phyloP scores from a whole-genome alignment of 2,797 vertebrate genomes.

The Artibeus lituratus region DNA sequence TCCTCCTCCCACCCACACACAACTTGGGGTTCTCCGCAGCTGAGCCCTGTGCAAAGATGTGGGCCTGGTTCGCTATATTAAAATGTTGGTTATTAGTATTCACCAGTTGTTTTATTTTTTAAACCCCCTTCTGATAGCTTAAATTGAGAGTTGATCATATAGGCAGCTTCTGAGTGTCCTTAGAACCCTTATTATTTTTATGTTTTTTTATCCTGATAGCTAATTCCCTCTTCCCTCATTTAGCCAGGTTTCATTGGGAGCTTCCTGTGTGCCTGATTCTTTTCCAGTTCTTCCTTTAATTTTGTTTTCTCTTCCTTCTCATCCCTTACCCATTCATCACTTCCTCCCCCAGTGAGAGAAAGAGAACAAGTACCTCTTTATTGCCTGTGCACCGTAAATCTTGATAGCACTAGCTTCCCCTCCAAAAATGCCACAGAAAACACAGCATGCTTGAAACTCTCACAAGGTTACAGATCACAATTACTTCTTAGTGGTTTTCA shows the following conservation, averaged over 20 bases:
- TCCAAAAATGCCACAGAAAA: constrained; percentile 23
- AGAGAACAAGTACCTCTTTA: background rate
- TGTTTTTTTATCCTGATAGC: background rate
- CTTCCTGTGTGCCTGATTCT: background rate
- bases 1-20: no score
- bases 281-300: background rate
- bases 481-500: constrained; percentile 54
- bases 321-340: background rate
- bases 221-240: background rate
- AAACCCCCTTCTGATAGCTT: background rate
- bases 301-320: background rate
- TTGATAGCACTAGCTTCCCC: background rate
- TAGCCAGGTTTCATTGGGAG: background rate
- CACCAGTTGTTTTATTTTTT: background rate
- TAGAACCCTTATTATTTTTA: background rate
- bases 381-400: background rate
- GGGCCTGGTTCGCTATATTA: background rate
- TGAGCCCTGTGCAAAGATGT: background rate
- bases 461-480: background rate
- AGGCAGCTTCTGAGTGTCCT: background rate
- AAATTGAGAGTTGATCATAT: background rate
- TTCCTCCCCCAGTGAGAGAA: background rate
- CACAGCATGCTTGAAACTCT: constrained; percentile 35
- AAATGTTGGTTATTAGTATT: background rate
- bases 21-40: background rate